Base-by-base conservation (phyloP, 2,888 invertebrate species). In the Mechanitis messenoides region DNA sequence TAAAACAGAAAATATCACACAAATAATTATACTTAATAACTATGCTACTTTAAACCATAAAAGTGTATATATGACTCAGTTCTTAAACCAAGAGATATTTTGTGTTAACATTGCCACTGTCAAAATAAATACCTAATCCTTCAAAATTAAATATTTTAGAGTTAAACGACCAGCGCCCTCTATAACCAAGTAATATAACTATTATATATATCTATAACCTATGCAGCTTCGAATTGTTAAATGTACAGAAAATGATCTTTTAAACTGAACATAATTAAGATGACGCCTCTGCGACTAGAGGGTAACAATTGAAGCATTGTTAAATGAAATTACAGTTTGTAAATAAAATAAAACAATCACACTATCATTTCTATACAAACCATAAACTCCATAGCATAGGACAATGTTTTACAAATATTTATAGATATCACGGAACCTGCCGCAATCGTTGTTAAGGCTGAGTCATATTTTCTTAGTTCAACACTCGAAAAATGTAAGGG, bases 1-100 rank as follows among this genome's bases (percentile, higher is more conserved):
- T 3, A 47, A 57, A 33, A 47, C 47, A 57, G 9, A 57, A 47
- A 47, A 57, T 35, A 57, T 57, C 57, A 57, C 57, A 57, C 47
- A 57, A 47, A 57, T 35, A 47, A 11, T 33, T 47, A 46, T 35
- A 33, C 46, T 20, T 42, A 9, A 57, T 35, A 47, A 4, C 20
- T 57, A 46, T 35, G 12, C 50, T 35, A 46, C n/a, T 33, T 33
- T 57, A 57, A 35, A 33, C 3, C 20, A 35, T 31, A 50, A n/a
- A 50, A 28, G 3, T 20, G 42, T 42, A 50, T 31, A 50, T 50
- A 31, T 50, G 50, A 50, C 28, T 50, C 28, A 31, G 7, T 31
- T 31, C 12, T 20, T 2, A 47, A 50, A 42, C 7, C 9, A 42
- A 42, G 6, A 42, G 1, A 5, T 7, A 3, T 42, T 42, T 35